Conservation (phyloP, 1,140 invertebrate species). For the Drosophila subpulchrella region DNA sequence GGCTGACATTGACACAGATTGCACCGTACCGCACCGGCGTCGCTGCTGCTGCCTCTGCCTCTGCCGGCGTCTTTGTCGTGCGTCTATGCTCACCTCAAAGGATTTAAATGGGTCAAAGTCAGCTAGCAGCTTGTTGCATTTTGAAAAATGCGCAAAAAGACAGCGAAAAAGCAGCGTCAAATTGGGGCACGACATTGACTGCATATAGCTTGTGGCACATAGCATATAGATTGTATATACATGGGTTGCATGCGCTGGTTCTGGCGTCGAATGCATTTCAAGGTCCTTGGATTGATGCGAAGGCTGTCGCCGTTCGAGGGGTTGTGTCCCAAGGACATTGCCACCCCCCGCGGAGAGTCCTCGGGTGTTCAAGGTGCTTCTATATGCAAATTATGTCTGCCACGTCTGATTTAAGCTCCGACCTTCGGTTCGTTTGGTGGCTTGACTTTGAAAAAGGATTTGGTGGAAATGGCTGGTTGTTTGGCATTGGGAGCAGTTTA, state of each 20-base stretch:
- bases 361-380: constrained; percentile 48
- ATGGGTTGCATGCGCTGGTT: constrained; percentile 30
- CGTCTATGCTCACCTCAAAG: constrained; percentile 77
- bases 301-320: constrained; percentile 29
- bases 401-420: constrained; percentile 28
- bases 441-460: constrained; percentile 67
- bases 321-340: constrained; percentile 38
- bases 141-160: constrained; percentile 62
- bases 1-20: constrained; percentile 82
- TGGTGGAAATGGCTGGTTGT: constrained; percentile 8
- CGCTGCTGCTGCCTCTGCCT: neutral
- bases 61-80: constrained; percentile 25
- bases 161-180: constrained; percentile 64
- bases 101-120: constrained; percentile 82
- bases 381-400: constrained; percentile 61
- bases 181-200: constrained; percentile 77
- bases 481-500: constrained; percentile 20
- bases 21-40: constrained; percentile 27
- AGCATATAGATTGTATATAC: neutral
- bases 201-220: constrained; percentile 36
- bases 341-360: constrained; percentile 6
- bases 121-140: constrained; percentile 73
- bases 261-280: constrained; percentile 61
- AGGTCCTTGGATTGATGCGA: constrained; percentile 52
- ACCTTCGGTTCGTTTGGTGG: constrained; percentile 18